phyloP scores from a whole-genome alignment of 2,797 vertebrate genomes.

The Trichosurus vulpecula region DNA sequence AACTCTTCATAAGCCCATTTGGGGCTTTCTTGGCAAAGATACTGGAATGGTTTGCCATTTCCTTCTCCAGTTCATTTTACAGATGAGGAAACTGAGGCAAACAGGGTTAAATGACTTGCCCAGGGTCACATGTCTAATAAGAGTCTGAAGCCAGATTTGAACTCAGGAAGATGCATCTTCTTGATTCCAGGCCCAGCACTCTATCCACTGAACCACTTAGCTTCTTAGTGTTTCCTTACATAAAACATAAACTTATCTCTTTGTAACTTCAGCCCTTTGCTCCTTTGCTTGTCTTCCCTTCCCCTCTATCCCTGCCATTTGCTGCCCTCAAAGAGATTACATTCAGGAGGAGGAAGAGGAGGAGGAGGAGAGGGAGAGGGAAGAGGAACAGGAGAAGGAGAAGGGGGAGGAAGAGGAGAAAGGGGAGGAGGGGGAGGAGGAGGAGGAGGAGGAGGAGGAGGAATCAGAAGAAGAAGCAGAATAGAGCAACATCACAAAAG shows the following conservation, averaged over 20 bases:
- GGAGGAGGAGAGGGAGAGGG: too few relatives aligned
- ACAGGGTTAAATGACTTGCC: background rate
- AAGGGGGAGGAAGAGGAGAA: too few relatives aligned
- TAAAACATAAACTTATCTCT: background rate
- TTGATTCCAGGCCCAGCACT: background rate
- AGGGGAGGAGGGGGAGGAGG: too few relatives aligned
- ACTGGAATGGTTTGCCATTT: background rate
- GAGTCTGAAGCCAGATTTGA: background rate
- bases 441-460: too few relatives aligned
- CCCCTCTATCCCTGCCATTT: background rate
- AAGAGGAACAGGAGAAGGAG: too few relatives aligned
- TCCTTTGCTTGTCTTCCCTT: rapidly evolving
- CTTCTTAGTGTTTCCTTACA: too few relatives aligned
- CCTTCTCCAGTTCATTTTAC: background rate
- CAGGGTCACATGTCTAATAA: background rate
- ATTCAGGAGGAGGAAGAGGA: background rate
- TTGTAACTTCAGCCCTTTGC: background rate
- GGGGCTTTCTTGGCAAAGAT: too few relatives aligned
- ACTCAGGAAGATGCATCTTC: background rate
- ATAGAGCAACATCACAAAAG: too few relatives aligned
- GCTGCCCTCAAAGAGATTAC: background rate
- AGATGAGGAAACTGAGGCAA: background rate
- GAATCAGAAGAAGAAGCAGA: too few relatives aligned
- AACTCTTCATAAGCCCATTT: too few relatives aligned
- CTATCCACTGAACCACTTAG: background rate